Conservation (phyloP, 1,140 invertebrate species). For the Plodia interpunctella region DNA sequence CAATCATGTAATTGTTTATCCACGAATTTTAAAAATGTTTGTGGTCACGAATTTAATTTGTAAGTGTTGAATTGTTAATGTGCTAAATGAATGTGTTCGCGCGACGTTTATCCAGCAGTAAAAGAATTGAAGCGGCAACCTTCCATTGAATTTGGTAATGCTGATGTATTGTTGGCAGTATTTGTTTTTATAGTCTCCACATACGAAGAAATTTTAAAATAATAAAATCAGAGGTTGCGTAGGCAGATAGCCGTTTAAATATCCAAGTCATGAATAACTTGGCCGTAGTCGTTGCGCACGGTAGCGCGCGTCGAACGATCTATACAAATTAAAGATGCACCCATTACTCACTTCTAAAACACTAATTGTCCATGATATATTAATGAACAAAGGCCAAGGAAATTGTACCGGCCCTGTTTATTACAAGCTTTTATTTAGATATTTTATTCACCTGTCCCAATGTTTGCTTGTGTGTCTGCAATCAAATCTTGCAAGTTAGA, state of each 20-base stretch:
- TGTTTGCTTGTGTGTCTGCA: no score
- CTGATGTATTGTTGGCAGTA: no score
- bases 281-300: constrained; percentile 11
- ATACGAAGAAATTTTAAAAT: neutral
- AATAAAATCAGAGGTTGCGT: constrained; percentile 1
- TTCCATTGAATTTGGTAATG: no score
- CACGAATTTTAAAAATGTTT: constrained; percentile 31
- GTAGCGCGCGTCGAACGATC: constrained; percentile 21
- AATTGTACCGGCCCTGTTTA: no score
- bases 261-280: constrained; percentile 22
- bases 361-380: constrained; percentile 10
- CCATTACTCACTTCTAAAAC: constrained; percentile 14
- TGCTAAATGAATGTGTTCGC: no score
- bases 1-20: constrained; percentile 32
- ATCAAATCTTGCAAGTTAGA: no score
- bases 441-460: no score
- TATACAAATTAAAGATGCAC: constrained; percentile 27
- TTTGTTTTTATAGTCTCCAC: neutral
- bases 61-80: constrained; percentile 31
- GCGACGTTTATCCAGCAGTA: no score
- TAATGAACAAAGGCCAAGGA: constrained; percentile 1
- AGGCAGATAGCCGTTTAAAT: constrained; percentile 2
- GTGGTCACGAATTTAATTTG: constrained; percentile 41
- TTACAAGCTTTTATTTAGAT: no score
- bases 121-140: no score